A percentile compares a stretch with the other conserved stretches of the same genome.
Conservation (phyloP, 2,888 invertebrate species). For the Galeopsomyia nigrocyanea region DNA sequence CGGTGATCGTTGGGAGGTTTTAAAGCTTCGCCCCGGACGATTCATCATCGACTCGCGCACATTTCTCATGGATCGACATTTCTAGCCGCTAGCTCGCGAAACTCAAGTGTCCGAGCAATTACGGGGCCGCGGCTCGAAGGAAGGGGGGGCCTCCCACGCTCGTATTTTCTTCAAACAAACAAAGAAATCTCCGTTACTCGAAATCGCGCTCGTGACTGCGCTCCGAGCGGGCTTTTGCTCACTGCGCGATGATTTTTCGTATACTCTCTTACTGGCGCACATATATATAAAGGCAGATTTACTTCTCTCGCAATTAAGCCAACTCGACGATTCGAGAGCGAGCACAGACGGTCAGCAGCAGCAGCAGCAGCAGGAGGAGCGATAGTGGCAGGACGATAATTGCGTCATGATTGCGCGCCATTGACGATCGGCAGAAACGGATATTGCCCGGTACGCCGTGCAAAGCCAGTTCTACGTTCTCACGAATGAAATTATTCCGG, state of each 20-base stretch:
- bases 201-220: constrained; percentile 38
- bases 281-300: constrained; percentile 10
- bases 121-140: constrained; percentile 14
- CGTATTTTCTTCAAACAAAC: constrained; percentile 45
- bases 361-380: too few species aligned
- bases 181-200: constrained; percentile 44
- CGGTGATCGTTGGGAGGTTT: constrained; percentile 9
- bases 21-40: constrained; percentile 5
- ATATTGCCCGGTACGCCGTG: constrained; percentile 30
- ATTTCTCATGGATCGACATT: constrained; percentile 44
- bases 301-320: constrained; percentile 27
- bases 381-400: constrained; percentile 23
- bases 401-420: constrained; percentile 45
- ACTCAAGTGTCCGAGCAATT: constrained; percentile 42
- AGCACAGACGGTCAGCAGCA: too few species aligned
- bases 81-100: constrained; percentile 12
- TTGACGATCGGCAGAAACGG: constrained; percentile 41
- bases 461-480: constrained; percentile 43
- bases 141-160: constrained; percentile 39
- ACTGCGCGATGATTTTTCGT: too few species aligned
- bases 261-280: too few species aligned
- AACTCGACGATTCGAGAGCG: neutral
- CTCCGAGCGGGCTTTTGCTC: too few species aligned
- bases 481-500: constrained; percentile 56
- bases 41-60: constrained; percentile 35